Conservation (phyloP, 2,888 invertebrate species). For the Oxytorus armatus region DNA sequence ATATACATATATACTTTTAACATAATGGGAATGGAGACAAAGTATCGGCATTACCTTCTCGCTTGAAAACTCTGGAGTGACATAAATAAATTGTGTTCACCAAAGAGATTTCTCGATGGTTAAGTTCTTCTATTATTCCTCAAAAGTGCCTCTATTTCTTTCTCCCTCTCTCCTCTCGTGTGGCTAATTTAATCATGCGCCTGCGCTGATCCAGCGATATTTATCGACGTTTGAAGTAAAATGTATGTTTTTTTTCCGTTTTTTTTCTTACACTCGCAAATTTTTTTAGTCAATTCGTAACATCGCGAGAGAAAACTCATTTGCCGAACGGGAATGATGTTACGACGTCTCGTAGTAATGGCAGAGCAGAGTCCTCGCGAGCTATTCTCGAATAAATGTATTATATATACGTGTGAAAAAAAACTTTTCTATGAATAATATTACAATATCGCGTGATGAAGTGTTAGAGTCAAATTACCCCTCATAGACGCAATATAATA, state of each 20-base stretch:
- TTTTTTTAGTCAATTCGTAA: conserved; percentile 6
- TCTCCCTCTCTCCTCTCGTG: background rate
- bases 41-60: conserved; percentile 43
- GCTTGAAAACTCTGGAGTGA: conserved; percentile 43
- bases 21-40: conserved; percentile 56
- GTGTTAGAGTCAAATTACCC: conserved; percentile 59
- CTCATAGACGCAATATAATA: conserved; percentile 30
- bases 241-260: conserved; percentile 8
- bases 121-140: conserved; percentile 29
- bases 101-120: conserved; percentile 40
- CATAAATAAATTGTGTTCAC: conserved; percentile 39
- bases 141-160: conserved; percentile 15
- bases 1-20: conserved; percentile 33
- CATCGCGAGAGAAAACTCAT: conserved; percentile 43
- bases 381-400: conserved; percentile 36
- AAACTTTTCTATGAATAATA: conserved; percentile 67
- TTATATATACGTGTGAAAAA: conserved; percentile 12
- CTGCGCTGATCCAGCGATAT: conserved; percentile 39
- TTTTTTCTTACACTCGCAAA: background rate
- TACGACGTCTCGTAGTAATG: conserved; percentile 28
- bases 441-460: conserved; percentile 68
- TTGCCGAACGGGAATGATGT: conserved; percentile 46
- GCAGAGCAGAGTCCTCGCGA: conserved; percentile 14
- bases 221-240: conserved; percentile 40
- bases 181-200: conserved; percentile 5